These are phyloP conservation scores for Orchestes rusci DNA, from an alignment of 2,888 invertebrate species.

Conservation along the genomic window DNA sequence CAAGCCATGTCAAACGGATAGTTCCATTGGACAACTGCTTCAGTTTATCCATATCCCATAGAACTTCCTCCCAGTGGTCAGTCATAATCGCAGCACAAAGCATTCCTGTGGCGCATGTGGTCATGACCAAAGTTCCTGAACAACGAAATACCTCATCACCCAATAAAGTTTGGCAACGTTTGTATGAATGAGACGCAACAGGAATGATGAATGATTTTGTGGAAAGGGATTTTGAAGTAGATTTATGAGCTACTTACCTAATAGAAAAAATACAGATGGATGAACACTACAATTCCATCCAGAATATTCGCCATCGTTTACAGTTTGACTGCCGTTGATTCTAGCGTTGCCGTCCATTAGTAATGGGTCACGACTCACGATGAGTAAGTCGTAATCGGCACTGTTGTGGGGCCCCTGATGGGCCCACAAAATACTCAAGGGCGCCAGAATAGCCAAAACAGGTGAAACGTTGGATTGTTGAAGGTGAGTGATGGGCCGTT, in stretches of 20 bases:
- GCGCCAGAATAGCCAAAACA: slow-evolving; percentile 20
- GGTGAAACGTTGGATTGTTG: no score
- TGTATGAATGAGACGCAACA: no score
- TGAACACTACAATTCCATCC: slow-evolving; percentile 61
- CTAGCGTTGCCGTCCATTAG: slow-evolving; percentile 29
- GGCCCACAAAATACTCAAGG: slow-evolving; percentile 20
- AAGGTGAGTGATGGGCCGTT: no score
- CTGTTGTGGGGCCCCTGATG: slow-evolving; percentile 16
- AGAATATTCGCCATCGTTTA: slow-evolving; percentile 48
- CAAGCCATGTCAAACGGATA: slow-evolving; percentile 58
- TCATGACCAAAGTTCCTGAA: slow-evolving; percentile 53
- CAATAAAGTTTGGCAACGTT: no score
- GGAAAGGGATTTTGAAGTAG: neutral
- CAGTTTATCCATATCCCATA: slow-evolving; percentile 63
- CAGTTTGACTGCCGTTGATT: slow-evolving; percentile 42
- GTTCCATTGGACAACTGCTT: slow-evolving; percentile 52
- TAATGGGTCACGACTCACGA: slow-evolving; percentile 40
- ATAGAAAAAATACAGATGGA: slow-evolving; percentile 57
- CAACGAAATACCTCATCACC: neutral
- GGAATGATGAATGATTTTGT: no score
- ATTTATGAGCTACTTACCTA: slow-evolving; percentile 40
- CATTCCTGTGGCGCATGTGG: slow-evolving; percentile 71
- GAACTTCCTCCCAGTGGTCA: slow-evolving; percentile 84
- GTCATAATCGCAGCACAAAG: slow-evolving; percentile 82
- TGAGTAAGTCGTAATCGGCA: slow-evolving; percentile 23